Percentiles rank a stretch among this genome's conserved stretches.
These are phyloP conservation scores for Silurus meridionalis DNA, from an alignment of 2,113 vertebrate species.

Conservation along the genomic window DNA sequence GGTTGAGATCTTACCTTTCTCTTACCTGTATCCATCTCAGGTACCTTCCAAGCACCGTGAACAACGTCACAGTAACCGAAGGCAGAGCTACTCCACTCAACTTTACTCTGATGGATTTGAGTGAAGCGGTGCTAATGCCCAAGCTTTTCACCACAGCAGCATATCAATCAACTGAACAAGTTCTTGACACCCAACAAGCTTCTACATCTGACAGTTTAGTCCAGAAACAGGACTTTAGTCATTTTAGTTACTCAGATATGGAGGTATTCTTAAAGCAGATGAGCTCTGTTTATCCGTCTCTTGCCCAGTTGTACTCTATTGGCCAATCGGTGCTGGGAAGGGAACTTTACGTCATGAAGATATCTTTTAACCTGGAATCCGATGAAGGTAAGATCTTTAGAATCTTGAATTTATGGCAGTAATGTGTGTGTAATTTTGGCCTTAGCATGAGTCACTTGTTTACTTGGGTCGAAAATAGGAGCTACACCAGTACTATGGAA, in stretches of 20 bases:
- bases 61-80: slow-evolving; percentile 77
- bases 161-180: background rate
- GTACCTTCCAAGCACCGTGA: slow-evolving; percentile 74
- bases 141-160: background rate
- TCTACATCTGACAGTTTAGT: slow-evolving; percentile 60
- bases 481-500: background rate
- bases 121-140: slow-evolving; percentile 22
- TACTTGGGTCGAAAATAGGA: background rate
- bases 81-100: slow-evolving; percentile 79
- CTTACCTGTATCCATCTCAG: slow-evolving; percentile 60
- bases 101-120: slow-evolving; percentile 77
- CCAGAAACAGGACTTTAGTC: slow-evolving; percentile 84
- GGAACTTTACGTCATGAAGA: slow-evolving; percentile 92
- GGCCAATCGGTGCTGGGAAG: slow-evolving; percentile 82
- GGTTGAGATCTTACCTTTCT: background rate
- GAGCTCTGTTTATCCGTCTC: slow-evolving; percentile 78
- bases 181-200: background rate
- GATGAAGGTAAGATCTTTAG: slow-evolving; percentile 24
- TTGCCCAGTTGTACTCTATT: slow-evolving; percentile 79
- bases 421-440: background rate
- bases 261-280: slow-evolving; percentile 87
- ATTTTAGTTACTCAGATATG: slow-evolving; percentile 90
- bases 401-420: background rate
- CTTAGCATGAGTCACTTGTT: background rate
- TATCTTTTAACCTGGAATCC: slow-evolving; percentile 83